phyloP scores from a whole-genome alignment of 2,113 vertebrate genomes.

The Oceanodroma tethys region DNA sequence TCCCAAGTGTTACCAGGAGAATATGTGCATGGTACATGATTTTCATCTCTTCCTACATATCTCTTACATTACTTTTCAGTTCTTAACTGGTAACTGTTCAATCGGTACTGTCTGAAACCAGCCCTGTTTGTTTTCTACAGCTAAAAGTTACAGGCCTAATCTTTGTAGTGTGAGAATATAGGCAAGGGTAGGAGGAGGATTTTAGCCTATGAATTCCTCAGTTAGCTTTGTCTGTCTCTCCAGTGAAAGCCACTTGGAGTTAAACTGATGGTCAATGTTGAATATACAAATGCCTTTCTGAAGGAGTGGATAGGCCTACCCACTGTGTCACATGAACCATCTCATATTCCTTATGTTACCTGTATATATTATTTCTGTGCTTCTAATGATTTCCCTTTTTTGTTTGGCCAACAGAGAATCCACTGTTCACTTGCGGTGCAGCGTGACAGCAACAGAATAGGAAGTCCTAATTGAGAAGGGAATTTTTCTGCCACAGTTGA shows the following conservation, averaged over 20 bases:
- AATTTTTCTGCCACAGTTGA: not conserved
- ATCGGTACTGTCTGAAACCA: not conserved
- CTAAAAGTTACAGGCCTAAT: not conserved
- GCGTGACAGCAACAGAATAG: not conserved
- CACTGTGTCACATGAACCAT: not conserved
- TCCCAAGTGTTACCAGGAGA: not conserved
- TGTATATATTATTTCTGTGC: not conserved
- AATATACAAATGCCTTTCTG: not conserved
- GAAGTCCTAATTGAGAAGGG: not conserved
- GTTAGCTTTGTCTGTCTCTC: not conserved
- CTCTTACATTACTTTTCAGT: not conserved
- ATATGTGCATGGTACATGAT: fast-evolving
- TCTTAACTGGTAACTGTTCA: not conserved
- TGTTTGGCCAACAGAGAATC: not conserved
- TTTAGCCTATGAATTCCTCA: not conserved
- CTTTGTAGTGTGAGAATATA: not conserved
- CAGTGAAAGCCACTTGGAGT: not conserved
- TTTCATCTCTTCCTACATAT: not conserved
- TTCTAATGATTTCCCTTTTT: not conserved
- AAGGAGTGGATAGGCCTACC: not conserved
- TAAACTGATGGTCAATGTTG: not conserved
- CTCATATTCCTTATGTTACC: not conserved
- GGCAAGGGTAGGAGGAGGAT: not conserved
- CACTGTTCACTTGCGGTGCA: fast-evolving
- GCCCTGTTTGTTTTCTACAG: not conserved